These are phyloP conservation scores for Otolemur garnettii DNA, from an alignment of 2,113 vertebrate species.

Conservation along the genomic window DNA sequence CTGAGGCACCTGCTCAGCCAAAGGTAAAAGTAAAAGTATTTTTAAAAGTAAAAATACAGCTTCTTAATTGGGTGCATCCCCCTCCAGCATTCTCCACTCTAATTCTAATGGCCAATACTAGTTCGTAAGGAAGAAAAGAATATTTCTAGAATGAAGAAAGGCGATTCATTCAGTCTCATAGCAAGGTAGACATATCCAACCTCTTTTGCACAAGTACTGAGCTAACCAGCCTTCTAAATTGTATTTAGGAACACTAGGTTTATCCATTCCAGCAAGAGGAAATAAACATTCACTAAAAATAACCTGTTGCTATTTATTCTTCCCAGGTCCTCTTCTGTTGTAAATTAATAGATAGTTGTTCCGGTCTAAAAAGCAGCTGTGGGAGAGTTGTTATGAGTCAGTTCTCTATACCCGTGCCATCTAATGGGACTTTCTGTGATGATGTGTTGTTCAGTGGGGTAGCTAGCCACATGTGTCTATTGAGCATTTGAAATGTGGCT, in stretches of 20 bases:
- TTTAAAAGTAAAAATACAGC: background rate
- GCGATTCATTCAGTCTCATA: background rate
- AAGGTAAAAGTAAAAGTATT: background rate
- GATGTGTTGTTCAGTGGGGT: background rate
- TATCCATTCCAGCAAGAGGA: conserved; percentile 9
- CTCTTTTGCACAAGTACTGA: conserved; percentile 42
- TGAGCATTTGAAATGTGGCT: background rate
- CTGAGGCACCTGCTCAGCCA: too few relatives aligned
- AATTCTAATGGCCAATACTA: background rate
- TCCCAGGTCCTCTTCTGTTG: conserved; percentile 35
- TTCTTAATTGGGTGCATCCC: background rate
- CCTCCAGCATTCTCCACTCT: background rate
- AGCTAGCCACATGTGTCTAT: background rate
- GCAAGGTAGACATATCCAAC: background rate
- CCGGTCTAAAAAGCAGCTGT: conserved; percentile 58
- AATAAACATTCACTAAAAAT: conserved; percentile 61
- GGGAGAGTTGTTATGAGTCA: conserved; percentile 27
- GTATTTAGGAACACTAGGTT: background rate
- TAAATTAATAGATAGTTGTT: conserved; percentile 59
- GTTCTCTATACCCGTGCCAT: background rate
- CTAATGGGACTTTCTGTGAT: conserved; percentile 21
- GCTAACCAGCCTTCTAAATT: conserved; percentile 42
- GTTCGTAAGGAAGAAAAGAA: background rate
- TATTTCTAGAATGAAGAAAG: background rate
- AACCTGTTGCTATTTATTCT: conserved; percentile 63